Percentiles rank a stretch among this genome's conserved stretches.
Evolutionary conservation across 2,797 vertebrate species (phyloP).

Genomic region (Thalassophryne amazonica): DNA sequence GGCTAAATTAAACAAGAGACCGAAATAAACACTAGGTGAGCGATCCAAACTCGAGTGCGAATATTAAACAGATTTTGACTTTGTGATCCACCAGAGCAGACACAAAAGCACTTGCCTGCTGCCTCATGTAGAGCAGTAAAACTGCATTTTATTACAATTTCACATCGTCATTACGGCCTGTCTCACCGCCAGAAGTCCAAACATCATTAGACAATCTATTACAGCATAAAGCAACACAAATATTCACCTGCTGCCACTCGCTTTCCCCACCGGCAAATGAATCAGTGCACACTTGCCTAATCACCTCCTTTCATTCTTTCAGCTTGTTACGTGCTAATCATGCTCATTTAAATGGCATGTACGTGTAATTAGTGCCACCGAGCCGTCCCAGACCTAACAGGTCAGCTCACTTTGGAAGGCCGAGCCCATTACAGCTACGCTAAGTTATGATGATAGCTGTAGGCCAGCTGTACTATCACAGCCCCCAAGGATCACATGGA

Average conservation of each 20-base stretch:
- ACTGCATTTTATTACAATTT: slow-evolving; percentile 45
- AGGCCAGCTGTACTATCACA: slow-evolving; percentile 65
- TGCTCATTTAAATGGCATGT: slow-evolving; percentile 66
- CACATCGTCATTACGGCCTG: slow-evolving; percentile 32
- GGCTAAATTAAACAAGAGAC: slow-evolving; percentile 63
- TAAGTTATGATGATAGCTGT: slow-evolving; percentile 73
- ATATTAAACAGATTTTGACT: slow-evolving; percentile 41
- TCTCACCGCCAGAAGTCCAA: slow-evolving; percentile 27
- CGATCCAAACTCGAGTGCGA: slow-evolving; percentile 28
- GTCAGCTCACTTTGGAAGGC: slow-evolving; percentile 63
- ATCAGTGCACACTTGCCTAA: slow-evolving; percentile 60
- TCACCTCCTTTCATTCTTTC: slow-evolving; percentile 68
- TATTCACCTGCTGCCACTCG: slow-evolving; percentile 56
- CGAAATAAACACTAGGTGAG: slow-evolving; percentile 59
- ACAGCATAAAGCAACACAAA: slow-evolving; percentile 41
- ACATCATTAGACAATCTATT: slow-evolving; percentile 46
- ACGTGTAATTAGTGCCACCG: slow-evolving; percentile 69
- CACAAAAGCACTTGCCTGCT: slow-evolving; percentile 13
- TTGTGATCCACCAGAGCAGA: slow-evolving; percentile 29
- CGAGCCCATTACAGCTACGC: slow-evolving; percentile 55
- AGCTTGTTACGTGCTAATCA: slow-evolving; percentile 69
- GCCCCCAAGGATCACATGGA: slow-evolving; percentile 58
- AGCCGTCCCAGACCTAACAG: slow-evolving; percentile 63
- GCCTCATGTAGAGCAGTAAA: slow-evolving; percentile 37
- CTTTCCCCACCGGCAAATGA: slow-evolving; percentile 48